Evolutionary conservation across 2,113 vertebrate species (phyloP).

Genomic region (Egretta garzetta): DNA sequence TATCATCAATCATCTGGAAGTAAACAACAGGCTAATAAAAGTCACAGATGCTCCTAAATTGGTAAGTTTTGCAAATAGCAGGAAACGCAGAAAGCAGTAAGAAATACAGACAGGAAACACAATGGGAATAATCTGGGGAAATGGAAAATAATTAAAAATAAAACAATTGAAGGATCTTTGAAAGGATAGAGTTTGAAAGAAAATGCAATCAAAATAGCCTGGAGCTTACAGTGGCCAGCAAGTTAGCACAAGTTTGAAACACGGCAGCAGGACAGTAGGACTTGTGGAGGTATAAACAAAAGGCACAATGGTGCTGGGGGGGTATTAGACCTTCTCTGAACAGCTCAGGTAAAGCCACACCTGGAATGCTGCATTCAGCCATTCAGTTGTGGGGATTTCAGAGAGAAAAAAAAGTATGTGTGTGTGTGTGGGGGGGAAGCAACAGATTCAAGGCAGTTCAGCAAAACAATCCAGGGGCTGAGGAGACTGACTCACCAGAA

Average conservation of each 20-base stretch:
- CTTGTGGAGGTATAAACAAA: neutral
- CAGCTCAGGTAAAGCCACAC: neutral
- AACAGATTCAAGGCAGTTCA: neutral
- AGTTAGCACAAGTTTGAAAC: constrained; percentile 7
- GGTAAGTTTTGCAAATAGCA: constrained; percentile 44
- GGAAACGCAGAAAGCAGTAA: constrained; percentile 44
- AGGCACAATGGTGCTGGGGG: neutral
- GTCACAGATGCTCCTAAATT: constrained; percentile 52
- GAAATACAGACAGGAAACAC: constrained; percentile 30
- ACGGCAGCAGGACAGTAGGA: neutral
- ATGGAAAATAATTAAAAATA: constrained; percentile 51
- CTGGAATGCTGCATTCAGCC: neutral
- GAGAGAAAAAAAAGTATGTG: neutral
- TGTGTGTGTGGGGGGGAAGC: accelerated
- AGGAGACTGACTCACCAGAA: neutral
- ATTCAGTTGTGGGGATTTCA: neutral
- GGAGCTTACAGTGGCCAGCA: neutral
- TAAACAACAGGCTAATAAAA: constrained; percentile 58
- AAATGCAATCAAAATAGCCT: neutral
- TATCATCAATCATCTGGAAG: constrained; percentile 32
- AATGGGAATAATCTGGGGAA: neutral
- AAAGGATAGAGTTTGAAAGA: neutral
- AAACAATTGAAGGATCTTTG: constrained; percentile 26
- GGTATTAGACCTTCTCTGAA: neutral
- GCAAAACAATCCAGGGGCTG: neutral